Base-by-base conservation (phyloP, 2,797 vertebrate genomes). In the Euthynnus affinis region DNA sequence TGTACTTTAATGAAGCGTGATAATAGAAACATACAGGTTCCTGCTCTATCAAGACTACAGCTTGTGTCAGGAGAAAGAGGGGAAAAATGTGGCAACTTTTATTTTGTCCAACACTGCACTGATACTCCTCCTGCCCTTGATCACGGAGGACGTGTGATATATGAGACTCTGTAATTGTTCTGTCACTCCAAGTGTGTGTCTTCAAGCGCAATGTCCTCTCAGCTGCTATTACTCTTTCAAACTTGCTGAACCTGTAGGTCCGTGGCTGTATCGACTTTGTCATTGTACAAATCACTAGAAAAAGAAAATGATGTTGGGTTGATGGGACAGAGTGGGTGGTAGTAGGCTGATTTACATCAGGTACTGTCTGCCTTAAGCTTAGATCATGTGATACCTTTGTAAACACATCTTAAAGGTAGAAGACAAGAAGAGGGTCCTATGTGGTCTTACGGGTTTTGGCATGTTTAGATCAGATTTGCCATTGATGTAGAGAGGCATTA, bases 121-220 rank as follows among this genome's bases (percentile, higher is more conserved):
- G 67, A 82, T 68, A 77, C 51, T 23, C 60, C 51, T 69, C 9
- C 55, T 34, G 58, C 62, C 76, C 76, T 59, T 22, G 40, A 83
- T 76, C 71, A 61, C 57, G 10, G 44, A 56, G 66, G 65, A 82
- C 55, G 34, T 57, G 74, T 75, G 83, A 90, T 83, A 70, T 79
- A 86, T 25, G 71, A 81, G 88, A 65, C 53, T 46, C 53, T 83
- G 70, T 91, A 89, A 93, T 90, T 90, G 90, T 73, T 86, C 87
- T 91, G 91, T 92, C 92, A 88, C 81, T 82, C 63, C 71, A 68
- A 78, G 58, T 84, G 66, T 86, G 90, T 84, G 74, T 84, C 83
- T 85, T 84, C 53, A 65, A 79, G 81, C 57, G 25, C 51, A 40
- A 49, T 58, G 68, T 69, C 58, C 51, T 73, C 74, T 64, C 42